Evolutionary conservation across 2,113 vertebrate genomes (phyloP).

Genomic region (Leptocoma aspasia): DNA sequence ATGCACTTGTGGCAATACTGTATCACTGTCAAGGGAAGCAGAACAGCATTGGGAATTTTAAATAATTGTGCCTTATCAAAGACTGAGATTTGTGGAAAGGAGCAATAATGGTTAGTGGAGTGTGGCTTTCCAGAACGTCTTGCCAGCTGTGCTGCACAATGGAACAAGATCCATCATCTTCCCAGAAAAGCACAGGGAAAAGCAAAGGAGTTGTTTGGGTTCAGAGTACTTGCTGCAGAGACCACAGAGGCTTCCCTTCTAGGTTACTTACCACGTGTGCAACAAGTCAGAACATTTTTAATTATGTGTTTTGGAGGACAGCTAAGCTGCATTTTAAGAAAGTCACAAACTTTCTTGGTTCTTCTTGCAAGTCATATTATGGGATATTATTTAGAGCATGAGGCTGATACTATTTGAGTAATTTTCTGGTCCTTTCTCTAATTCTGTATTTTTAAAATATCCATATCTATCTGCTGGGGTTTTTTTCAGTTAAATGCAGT

Average conservation of each 20-base stretch:
- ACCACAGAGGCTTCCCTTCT: background rate
- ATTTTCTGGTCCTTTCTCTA: background rate
- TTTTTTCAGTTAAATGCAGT: background rate
- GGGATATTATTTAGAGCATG: background rate
- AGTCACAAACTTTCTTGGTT: background rate
- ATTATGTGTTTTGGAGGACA: background rate
- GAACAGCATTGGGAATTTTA: background rate
- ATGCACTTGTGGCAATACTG: background rate
- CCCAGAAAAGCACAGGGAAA: background rate
- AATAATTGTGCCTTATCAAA: background rate
- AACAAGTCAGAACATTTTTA: background rate
- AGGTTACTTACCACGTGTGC: background rate
- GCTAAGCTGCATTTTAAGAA: background rate
- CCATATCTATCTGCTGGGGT: background rate
- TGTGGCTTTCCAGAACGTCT: background rate
- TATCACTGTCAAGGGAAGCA: background rate
- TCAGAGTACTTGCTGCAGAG: background rate
- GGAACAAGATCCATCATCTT: background rate
- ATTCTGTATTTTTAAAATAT: background rate
- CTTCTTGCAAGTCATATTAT: background rate
- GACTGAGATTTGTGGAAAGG: background rate
- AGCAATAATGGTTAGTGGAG: conserved; percentile 13
- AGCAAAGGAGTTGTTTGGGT: background rate
- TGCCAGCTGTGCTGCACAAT: background rate
- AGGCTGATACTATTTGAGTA: background rate